Evolutionary conservation across 2,797 vertebrate species (phyloP).

Genomic region (Avahi laniger): DNA sequence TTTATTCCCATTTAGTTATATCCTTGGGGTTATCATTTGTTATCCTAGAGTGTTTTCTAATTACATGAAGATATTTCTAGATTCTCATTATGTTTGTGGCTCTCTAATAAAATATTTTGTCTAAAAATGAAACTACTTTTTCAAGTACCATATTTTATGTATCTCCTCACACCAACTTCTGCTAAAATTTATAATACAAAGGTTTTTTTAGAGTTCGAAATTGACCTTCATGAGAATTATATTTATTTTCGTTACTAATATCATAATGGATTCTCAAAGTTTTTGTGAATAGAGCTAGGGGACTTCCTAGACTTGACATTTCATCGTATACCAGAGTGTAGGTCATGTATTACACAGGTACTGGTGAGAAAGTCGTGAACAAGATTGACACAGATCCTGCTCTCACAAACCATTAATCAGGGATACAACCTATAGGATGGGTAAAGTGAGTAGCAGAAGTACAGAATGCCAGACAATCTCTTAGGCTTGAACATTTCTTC

Average conservation of each 20-base stretch:
- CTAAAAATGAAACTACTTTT: conserved; percentile 23
- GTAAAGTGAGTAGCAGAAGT: background rate
- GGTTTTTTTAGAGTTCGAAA: background rate
- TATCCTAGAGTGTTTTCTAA: conserved; percentile 55
- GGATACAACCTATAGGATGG: background rate
- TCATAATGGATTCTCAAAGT: background rate
- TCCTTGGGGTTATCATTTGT: conserved; percentile 53
- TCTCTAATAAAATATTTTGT: conserved; percentile 35
- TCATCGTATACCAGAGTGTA: background rate
- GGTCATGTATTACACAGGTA: background rate
- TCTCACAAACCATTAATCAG: conserved; percentile 2
- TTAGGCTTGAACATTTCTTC: background rate
- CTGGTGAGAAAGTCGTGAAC: background rate
- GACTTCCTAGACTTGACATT: background rate
- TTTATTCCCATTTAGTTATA: conserved; percentile 50
- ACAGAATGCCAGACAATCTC: background rate
- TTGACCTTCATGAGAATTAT: background rate
- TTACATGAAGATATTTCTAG: conserved; percentile 49
- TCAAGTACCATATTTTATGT: background rate
- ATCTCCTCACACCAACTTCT: background rate
- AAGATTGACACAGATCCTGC: background rate
- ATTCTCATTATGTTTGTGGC: conserved; percentile 36
- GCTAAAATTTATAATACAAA: background rate
- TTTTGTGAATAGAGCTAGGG: background rate
- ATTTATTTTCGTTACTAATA: conserved; percentile 27